Percentiles rank a stretch among this genome's conserved stretches.
phyloP scores from a whole-genome alignment of 2,888 invertebrate genomes.

The Mythimna impura region DNA sequence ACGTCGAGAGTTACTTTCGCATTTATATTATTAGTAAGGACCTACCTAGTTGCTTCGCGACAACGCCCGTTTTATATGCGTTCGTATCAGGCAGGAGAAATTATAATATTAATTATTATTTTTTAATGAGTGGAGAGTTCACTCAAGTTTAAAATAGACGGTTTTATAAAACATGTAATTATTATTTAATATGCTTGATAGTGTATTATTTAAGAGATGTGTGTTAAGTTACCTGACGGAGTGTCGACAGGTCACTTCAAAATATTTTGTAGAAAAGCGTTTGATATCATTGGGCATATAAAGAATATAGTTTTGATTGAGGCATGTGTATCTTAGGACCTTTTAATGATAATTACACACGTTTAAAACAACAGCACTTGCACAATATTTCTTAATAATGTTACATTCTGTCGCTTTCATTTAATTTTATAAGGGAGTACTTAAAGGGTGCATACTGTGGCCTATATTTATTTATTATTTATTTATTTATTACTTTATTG shows the following conservation, averaged over 20 bases:
- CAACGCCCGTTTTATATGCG: constrained; percentile 68
- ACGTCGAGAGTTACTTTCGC: not conserved
- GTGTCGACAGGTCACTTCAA: not conserved
- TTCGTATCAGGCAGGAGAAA: constrained; percentile 47
- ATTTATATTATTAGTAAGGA: not conserved
- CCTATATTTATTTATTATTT: no score
- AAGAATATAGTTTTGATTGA: not conserved
- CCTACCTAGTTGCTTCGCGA: constrained; percentile 40
- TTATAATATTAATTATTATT: constrained; percentile 4
- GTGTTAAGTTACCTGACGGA: not conserved
- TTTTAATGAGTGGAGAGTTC: constrained; percentile 19
- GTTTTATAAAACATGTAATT: constrained; percentile 8
- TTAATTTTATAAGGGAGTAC: not conserved
- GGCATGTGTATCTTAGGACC: not conserved
- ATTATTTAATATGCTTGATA: constrained; percentile 16
- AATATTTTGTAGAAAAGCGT: not conserved
- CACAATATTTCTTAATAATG: not conserved
- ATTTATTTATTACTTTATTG: no score
- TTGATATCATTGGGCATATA: not conserved
- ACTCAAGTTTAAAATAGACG: not conserved
- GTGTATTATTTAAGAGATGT: not conserved
- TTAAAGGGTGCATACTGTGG: not conserved
- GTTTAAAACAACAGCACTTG: no score
- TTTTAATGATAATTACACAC: not conserved
- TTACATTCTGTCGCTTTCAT: not conserved